Percentiles rank a stretch among this genome's conserved stretches.
Conservation (phyloP, 2,113 vertebrate genomes). For the Xiphophorus maculatus region DNA sequence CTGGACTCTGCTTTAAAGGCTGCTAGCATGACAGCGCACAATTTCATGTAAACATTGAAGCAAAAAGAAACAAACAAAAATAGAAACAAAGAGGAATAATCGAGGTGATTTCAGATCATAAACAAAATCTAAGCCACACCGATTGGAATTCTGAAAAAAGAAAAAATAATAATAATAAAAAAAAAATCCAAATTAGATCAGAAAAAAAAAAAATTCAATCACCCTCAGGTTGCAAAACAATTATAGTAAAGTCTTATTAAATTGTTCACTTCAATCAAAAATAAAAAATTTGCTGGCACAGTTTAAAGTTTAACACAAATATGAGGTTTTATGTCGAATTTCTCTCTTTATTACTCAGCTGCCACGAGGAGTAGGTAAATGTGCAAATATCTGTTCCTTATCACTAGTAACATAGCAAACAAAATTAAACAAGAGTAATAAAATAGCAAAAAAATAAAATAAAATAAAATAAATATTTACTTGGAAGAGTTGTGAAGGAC, state of each 20-base stretch:
- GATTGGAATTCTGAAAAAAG: background rate
- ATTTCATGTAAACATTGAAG: conserved; percentile 29
- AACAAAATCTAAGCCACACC: background rate
- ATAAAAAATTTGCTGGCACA: conserved; percentile 38
- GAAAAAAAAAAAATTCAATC: background rate
- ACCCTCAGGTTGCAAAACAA: background rate
- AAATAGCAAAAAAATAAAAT: conserved; percentile 51
- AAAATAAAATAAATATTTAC: conserved; percentile 75
- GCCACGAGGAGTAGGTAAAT: conserved; percentile 90
- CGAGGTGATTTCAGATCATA: background rate
- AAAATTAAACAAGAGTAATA: conserved; percentile 52
- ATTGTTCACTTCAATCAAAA: background rate
- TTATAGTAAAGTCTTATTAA: too few relatives aligned
- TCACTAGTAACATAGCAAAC: conserved; percentile 56
- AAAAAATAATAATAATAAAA: background rate
- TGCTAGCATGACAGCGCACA: background rate
- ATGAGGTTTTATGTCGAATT: conserved; percentile 30
- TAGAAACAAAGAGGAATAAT: background rate
- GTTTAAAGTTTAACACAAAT: conserved; percentile 51
- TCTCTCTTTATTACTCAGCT: conserved; percentile 84
- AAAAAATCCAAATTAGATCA: background rate
- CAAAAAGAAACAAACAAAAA: background rate
- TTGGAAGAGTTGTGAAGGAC: conserved; percentile 45
- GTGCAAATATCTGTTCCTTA: conserved; percentile 90
- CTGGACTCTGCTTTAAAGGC: conserved; percentile 2